These are phyloP conservation scores for Perodicticus potto DNA, from an alignment of 2,797 vertebrate genomes.

Conservation along the genomic window DNA sequence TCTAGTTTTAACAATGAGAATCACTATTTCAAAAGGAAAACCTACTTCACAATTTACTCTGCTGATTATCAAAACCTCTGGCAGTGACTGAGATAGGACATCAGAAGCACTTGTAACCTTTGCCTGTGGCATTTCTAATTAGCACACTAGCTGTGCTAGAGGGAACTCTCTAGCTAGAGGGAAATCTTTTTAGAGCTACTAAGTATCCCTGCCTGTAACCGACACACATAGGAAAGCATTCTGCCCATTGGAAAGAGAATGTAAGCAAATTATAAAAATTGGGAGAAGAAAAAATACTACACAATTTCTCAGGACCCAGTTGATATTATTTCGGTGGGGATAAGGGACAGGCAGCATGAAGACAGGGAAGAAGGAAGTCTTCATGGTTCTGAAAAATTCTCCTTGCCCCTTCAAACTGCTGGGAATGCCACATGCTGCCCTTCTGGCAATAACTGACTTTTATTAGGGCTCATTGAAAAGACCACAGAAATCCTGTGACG, in stretches of 20 bases:
- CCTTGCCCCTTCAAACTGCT: not conserved
- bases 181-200: no score
- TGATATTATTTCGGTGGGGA: not conserved
- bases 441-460: not conserved
- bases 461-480: not conserved
- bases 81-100: not conserved
- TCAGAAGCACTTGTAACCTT: not conserved
- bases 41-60: conserved; percentile 45
- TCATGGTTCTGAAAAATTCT: not conserved
- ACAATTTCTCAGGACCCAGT: not conserved
- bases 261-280: not conserved
- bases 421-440: not conserved
- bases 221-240: not conserved
- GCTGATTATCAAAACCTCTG: not conserved
- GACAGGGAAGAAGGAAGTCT: not conserved
- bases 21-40: conserved; percentile 37
- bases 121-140: not conserved
- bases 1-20: conserved; percentile 3
- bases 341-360: not conserved
- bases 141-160: not conserved
- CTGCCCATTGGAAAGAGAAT: not conserved
- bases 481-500: not conserved
- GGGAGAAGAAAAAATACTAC: not conserved
- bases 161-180: no score
- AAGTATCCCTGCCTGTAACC: not conserved